Evolutionary conservation across 2,888 invertebrate species (phyloP).

Genomic region (Ischnura elegans): DNA sequence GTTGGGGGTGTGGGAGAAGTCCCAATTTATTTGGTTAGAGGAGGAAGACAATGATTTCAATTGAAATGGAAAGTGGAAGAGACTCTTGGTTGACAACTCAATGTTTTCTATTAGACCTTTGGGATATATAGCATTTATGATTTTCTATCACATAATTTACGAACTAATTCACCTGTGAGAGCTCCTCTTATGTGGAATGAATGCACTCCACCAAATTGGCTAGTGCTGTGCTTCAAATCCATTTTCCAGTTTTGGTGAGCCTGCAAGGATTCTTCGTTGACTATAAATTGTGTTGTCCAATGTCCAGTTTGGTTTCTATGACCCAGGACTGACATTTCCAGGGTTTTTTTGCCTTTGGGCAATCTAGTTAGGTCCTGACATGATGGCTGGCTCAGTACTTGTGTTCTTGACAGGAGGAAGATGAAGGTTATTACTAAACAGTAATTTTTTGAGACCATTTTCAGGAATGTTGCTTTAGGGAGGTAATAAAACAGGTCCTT

Average conservation of each 20-base stretch:
- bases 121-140: too few relatives aligned
- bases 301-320: conserved; percentile 37
- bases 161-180: neutral
- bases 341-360: neutral
- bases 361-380: neutral
- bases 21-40: neutral
- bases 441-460: neutral
- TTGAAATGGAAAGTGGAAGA: too few relatives aligned
- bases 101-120: too few relatives aligned
- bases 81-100: too few relatives aligned
- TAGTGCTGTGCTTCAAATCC: neutral
- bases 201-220: neutral
- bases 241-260: conserved; percentile 23
- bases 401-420: neutral
- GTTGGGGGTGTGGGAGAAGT: too few relatives aligned
- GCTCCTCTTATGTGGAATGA: neutral
- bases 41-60: too few relatives aligned
- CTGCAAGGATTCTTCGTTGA: neutral
- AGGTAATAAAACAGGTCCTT: neutral
- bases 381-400: neutral
- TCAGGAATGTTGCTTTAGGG: neutral
- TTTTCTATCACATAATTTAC: too few relatives aligned
- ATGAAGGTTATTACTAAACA: neutral
- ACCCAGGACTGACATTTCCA: neutral
- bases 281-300: neutral